Evolutionary conservation across 1,140 invertebrate species (phyloP), one percentile per base, ranked within the genome.

Genomic region (Ditylenchus dipsaci): DNA sequence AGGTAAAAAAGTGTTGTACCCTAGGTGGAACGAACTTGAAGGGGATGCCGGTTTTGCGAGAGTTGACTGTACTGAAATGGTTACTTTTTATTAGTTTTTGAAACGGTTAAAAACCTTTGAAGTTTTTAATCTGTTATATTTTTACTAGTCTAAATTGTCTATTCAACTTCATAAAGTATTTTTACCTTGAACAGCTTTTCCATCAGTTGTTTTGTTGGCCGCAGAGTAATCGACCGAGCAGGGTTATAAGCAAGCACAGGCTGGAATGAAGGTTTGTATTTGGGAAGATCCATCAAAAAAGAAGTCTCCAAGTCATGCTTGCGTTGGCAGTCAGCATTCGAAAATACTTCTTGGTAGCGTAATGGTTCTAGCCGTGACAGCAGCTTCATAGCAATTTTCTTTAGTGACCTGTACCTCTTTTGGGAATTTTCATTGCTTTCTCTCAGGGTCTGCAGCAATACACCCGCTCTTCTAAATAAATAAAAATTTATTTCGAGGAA

Each of bases 111-210:
- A n/a, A n/a, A n/a, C n/a, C n/a, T n/a, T n/a, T n/a, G n/a, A n/a
- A n/a, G n/a, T n/a, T n/a, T n/a, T n/a, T n/a, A n/a, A n/a, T n/a
- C n/a, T n/a, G n/a, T n/a, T n/a, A n/a, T n/a, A n/a, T n/a, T n/a
- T n/a, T n/a, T n/a, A n/a, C n/a, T n/a, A n/a, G n/a, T n/a, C n/a
- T n/a, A n/a, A n/a, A n/a, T n/a, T n/a, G n/a, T n/a, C n/a, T n/a
- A n/a, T n/a, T n/a, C n/a, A n/a, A n/a, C n/a, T n/a, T n/a, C n/a
- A n/a, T n/a, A n/a, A n/a, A n/a, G n/a, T n/a, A n/a, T n/a, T n/a
- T n/a, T 26, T 21, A 70, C 68, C 53, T 69, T 61, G 45, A 70
- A 70, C 17, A 70, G 53, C 26, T 60, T 43, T 15, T 60, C 58
- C 21, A 70, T 13, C 17, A 69, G 33, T 42, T 38, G 23, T 9